Evolutionary conservation across 2,888 invertebrate genomes (phyloP), one percentile per base, ranked within the genome.

Genomic region (Danaus chrysippus): DNA sequence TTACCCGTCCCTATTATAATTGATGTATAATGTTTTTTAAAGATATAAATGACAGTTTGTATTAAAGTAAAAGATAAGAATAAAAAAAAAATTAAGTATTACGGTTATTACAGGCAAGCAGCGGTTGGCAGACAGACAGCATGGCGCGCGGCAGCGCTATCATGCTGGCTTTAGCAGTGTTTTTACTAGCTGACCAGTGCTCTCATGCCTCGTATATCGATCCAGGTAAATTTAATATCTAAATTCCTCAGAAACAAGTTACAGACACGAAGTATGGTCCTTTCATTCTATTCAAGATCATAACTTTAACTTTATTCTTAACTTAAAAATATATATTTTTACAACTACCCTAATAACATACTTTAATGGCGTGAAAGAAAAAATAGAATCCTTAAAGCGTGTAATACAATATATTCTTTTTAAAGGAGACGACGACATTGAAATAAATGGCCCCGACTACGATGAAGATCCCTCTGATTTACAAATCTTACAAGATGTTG

Each of bases 381-480:
- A 34, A 34, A 34, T 5, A 3, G 2, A 5, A 34, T 34, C 23
- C 23, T 43, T n/a, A 43, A 43, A 12, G n/a, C 12, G 11, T 43
- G 12, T n/a, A 43, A 43, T n/a, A 43, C 11, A 12, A 11, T 11
- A 43, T 43, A n/a, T 43, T n/a, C 15, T 23, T 56, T 55, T 67
- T 64, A 15, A 84, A 84, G 92, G 92, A 66, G 93, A 93, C 73
- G 86, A 89, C 65, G 90, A 91, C 64, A 77, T 87, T 52, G 89
- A 87, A 69, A 77, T 85, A 59, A 86, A 79, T 71, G 73, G 81
- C 66, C 77, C 86, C 17, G 94, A 94, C 76, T 94, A 94, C 81
- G 91, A 92, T 54, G 94, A 94, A 70, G 94, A 94, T 73, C 92
- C 93, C 10, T 87, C 93, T 70, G 94, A 94, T 71, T 86, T 93